Evolutionary conservation across 2,888 invertebrate species (phyloP), one percentile per base, ranked within the genome.

Genomic region (Agonopterix alstromeriana): DNA sequence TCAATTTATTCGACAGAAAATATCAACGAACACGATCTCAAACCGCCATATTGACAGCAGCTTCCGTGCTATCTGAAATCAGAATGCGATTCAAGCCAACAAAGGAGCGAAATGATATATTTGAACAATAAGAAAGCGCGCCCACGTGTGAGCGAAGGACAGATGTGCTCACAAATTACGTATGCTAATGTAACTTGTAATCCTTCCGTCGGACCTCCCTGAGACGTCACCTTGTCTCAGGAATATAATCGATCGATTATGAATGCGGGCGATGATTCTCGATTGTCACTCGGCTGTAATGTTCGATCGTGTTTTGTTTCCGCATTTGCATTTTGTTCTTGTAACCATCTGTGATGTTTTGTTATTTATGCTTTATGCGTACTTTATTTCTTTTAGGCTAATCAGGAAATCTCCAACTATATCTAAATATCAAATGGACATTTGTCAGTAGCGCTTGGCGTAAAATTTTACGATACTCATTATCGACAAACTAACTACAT

Each of bases 181-280:
- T 85, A 88, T 87, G 87, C 67, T 82, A 88, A 87, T 87, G 77
- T 72, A 60, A 59, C 67, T 73, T 76, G 82, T 79, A 81, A 85
- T 84, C 82, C 84, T 83, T 83, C 81, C 79, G 82, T 76, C 75
- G 77, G 85, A 84, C 87, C 82, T 81, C 84, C 81, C 74, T 61
- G 59, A 56, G 42, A 60, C 70, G 70, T 65, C 70, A 68, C 67
- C 71, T 67, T 65, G 71, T 70, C 70, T 70, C 70, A 38, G 58
- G 53, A 60, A 67, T 57, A 73, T 73, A 78, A 75, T 79, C 78
- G 76, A 81, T 82, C 73, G 79, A 79, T 77, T 78, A 76, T 73
- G 65, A 73, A 80, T 77, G 69, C 74, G 66, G 44, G 52, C 52
- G 60, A 56, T 53, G 58, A 60, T 56, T 56, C 60, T 62, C 60